These are phyloP conservation scores for Gibbula magus DNA, from an alignment of 2,888 invertebrate genomes.

Conservation along the genomic window DNA sequence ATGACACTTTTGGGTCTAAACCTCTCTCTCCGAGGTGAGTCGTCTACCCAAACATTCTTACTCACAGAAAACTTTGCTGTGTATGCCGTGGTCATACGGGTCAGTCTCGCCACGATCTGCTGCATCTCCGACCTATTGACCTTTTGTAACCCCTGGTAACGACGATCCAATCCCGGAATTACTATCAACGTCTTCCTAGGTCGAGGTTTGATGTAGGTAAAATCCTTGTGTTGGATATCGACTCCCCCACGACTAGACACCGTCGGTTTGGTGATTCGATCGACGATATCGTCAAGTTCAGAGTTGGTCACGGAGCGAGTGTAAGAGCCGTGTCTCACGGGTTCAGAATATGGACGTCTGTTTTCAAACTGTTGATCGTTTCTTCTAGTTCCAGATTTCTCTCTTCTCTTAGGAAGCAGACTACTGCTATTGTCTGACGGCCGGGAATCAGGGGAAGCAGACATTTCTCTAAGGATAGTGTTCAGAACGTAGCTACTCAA, in stretches of 20 bases:
- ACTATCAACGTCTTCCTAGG: slow-evolving; percentile 62
- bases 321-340: slow-evolving; percentile 37
- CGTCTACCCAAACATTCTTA: slow-evolving; percentile 62
- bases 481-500: too few species aligned
- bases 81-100: slow-evolving; percentile 61
- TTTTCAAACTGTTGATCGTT: not conserved
- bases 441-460: too few species aligned
- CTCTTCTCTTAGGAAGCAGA: not conserved
- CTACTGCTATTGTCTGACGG: not conserved
- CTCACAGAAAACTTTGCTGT: slow-evolving; percentile 59
- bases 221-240: slow-evolving; percentile 50
- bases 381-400: not conserved
- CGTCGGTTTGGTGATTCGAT: slow-evolving; percentile 61
- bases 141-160: slow-evolving; percentile 54
- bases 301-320: slow-evolving; percentile 39
- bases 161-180: slow-evolving; percentile 57
- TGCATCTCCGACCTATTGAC: slow-evolving; percentile 52
- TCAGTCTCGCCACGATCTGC: slow-evolving; percentile 60
- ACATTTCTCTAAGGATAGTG: too few species aligned
- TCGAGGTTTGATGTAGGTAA: slow-evolving; percentile 54
- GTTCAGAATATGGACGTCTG: slow-evolving; percentile 14
- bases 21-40: not conserved
- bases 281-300: slow-evolving; percentile 55
- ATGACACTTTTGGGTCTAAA: not conserved
- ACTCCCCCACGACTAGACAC: slow-evolving; percentile 62